Conservation (phyloP, 2,113 vertebrate species). For the Trachemys scripta region DNA sequence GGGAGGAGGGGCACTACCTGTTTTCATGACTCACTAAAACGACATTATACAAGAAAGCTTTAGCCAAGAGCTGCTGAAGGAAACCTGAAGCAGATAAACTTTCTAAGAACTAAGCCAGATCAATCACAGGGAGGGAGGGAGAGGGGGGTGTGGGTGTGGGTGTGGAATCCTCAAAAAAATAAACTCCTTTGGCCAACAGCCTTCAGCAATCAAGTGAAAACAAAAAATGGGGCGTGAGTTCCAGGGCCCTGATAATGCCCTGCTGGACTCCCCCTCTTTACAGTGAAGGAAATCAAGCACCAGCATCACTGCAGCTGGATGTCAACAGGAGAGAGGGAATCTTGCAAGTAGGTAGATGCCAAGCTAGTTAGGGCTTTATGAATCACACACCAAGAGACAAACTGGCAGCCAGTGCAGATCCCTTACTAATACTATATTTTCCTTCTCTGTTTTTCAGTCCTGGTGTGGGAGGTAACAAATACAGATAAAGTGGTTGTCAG, state of each 20-base stretch:
- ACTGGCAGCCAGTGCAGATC: neutral
- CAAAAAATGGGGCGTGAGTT: neutral
- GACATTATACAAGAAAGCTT: neutral
- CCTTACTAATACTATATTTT: neutral
- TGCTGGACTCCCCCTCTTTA: neutral
- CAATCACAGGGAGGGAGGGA: neutral
- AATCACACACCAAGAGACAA: neutral
- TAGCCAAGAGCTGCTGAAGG: neutral
- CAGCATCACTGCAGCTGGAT: neutral
- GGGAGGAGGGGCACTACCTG: too few relatives aligned
- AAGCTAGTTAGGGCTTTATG: neutral
- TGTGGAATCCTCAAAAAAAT: neutral
- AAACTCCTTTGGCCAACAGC: neutral
- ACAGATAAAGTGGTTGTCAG: neutral
- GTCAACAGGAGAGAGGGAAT: fast-evolving
- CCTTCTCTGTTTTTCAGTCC: neutral
- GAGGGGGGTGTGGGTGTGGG: too few relatives aligned
- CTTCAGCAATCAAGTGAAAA: fast-evolving
- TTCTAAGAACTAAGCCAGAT: neutral
- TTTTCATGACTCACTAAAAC: neutral
- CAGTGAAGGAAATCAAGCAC: neutral
- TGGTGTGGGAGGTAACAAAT: neutral
- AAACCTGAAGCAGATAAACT: neutral
- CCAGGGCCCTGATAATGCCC: neutral
- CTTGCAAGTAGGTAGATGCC: neutral